Percentiles rank a stretch among this genome's conserved stretches.
Conservation (phyloP, 2,797 vertebrate species). For the Acanthopagrus latus region DNA sequence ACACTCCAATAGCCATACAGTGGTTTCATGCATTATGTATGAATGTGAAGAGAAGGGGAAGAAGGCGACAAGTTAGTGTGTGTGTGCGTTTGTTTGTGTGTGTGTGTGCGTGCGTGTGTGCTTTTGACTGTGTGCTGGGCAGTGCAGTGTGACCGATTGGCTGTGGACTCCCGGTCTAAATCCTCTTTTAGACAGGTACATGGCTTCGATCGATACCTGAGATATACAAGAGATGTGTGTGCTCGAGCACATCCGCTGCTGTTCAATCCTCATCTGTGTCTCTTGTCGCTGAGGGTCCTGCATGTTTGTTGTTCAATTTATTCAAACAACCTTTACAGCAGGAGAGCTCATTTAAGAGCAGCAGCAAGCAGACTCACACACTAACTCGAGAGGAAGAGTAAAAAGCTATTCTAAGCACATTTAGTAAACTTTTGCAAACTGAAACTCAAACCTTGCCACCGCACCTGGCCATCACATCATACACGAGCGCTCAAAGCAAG, state of each 20-base stretch:
- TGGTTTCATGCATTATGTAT: slow-evolving; percentile 68
- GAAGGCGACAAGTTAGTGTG: slow-evolving; percentile 31
- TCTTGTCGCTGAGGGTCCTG: slow-evolving; percentile 14
- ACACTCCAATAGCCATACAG: slow-evolving; percentile 30
- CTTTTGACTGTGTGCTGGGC: slow-evolving; percentile 32
- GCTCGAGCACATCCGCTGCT: slow-evolving; percentile 50
- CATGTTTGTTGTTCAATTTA: slow-evolving; percentile 27
- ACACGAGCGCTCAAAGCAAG: too few species aligned
- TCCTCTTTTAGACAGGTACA: slow-evolving; percentile 69
- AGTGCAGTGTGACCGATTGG: slow-evolving; percentile 63
- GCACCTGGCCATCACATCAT: neutral
- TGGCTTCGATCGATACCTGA: slow-evolving; percentile 60
- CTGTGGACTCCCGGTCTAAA: slow-evolving; percentile 56
- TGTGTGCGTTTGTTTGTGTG: slow-evolving; percentile 21
- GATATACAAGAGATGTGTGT: slow-evolving; percentile 55
- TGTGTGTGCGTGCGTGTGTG: slow-evolving; percentile 14
- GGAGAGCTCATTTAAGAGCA: slow-evolving; percentile 26
- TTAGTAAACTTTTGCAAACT: neutral
- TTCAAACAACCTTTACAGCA: slow-evolving; percentile 35
- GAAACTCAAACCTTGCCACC: neutral
- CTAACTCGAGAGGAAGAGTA: neutral
- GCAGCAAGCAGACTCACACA: neutral
- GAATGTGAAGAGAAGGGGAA: slow-evolving; percentile 34
- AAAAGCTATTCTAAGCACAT: neutral
- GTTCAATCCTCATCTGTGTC: slow-evolving; percentile 22